These are phyloP conservation scores for Morelia viridis DNA, from an alignment of 2,797 vertebrate genomes.

Conservation along the genomic window DNA sequence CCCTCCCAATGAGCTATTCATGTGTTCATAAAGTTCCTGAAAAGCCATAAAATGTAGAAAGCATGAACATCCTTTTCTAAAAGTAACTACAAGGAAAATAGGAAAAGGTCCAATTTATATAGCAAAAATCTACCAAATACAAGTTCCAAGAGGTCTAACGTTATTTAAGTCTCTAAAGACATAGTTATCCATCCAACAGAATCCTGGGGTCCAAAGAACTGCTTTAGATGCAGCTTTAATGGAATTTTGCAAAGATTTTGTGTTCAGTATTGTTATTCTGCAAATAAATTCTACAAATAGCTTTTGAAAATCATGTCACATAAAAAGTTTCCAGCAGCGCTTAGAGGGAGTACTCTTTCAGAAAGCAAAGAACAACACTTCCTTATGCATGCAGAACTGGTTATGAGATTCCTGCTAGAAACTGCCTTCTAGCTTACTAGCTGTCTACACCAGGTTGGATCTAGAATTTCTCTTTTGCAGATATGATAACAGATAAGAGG, in stretches of 20 bases:
- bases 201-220: neutral
- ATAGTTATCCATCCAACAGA: neutral
- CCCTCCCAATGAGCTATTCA: conserved; percentile 90
- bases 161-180: neutral
- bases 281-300: neutral
- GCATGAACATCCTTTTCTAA: neutral
- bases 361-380: neutral
- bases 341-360: neutral
- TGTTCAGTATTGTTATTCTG: neutral
- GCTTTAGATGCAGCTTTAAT: neutral
- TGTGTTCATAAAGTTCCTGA: conserved; percentile 96
- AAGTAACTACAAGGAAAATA: neutral
- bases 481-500: no score
- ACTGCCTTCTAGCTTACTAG: neutral
- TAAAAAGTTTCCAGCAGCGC: neutral
- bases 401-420: neutral
- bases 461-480: neutral
- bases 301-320: neutral
- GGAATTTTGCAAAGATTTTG: neutral
- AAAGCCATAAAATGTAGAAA: conserved; percentile 36
- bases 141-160: neutral
- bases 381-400: neutral
- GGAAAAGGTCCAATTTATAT: conserved; percentile 21
- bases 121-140: neutral
- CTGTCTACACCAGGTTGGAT: neutral